These are phyloP conservation scores for Phaedon cochleariae DNA, from an alignment of 2,888 invertebrate species.

Conservation along the genomic window DNA sequence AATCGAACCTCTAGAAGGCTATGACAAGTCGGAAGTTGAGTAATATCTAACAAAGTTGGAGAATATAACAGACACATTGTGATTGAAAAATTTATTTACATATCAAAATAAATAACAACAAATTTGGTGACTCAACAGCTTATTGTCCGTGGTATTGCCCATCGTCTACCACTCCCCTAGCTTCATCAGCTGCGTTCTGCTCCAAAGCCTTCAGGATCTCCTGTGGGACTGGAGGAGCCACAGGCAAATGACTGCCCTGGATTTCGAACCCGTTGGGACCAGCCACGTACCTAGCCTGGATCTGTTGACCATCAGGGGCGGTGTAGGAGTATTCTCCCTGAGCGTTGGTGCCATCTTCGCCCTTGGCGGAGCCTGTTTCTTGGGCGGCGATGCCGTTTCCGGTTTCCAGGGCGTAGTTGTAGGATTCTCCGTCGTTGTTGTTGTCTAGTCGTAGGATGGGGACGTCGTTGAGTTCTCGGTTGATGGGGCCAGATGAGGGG, in stretches of 20 bases:
- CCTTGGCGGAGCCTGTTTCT: slow-evolving; percentile 45
- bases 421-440: slow-evolving; percentile 53
- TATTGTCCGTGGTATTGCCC: slow-evolving; percentile 36
- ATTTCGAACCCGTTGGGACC: slow-evolving; percentile 68
- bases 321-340: slow-evolving; percentile 51
- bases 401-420: slow-evolving; percentile 64
- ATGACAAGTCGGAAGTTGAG: no score
- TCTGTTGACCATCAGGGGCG: slow-evolving; percentile 50
- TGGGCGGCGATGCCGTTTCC: slow-evolving; percentile 65
- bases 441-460: slow-evolving; percentile 53
- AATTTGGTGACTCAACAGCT: background rate
- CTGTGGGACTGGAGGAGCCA: slow-evolving; percentile 68
- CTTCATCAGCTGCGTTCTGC: slow-evolving; percentile 49
- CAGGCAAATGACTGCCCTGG: slow-evolving; percentile 66
- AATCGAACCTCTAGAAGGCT: slow-evolving; percentile 61
- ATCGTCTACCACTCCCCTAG: slow-evolving; percentile 43
- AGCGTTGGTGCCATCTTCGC: slow-evolving; percentile 42
- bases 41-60: background rate
- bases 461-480: slow-evolving; percentile 37
- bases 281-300: slow-evolving; percentile 61
- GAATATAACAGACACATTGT: background rate
- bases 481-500: slow-evolving; percentile 33
- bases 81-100: background rate
- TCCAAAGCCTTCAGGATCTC: slow-evolving; percentile 62
- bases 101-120: background rate